phyloP scores from a whole-genome alignment of 2,113 vertebrate species.

The Ptilorrhoa leucosticta region DNA sequence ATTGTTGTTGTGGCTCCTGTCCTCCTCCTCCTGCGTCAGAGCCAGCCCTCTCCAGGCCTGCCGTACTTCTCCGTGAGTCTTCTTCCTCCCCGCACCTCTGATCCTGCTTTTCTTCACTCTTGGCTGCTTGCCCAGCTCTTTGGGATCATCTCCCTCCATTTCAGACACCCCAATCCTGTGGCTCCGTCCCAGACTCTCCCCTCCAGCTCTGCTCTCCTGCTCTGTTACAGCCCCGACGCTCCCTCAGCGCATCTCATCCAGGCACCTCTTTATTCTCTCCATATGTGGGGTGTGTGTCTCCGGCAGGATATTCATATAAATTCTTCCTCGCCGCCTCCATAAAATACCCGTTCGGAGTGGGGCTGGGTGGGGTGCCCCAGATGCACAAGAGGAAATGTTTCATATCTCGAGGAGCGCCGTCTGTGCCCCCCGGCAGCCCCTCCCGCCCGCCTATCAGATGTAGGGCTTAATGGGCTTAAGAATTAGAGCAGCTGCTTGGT shows the following conservation, averaged over 20 bases:
- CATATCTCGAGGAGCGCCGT: constrained; percentile 65
- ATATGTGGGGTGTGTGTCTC: constrained; percentile 31
- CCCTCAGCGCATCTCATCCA: rapidly evolving
- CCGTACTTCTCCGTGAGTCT: rapidly evolving
- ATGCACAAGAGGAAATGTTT: constrained; percentile 65
- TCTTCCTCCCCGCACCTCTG: neutral
- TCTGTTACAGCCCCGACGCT: neutral
- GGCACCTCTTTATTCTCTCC: constrained; percentile 50
- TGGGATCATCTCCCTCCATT: neutral
- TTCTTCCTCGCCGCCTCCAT: constrained; percentile 55
- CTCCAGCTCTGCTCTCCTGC: neutral
- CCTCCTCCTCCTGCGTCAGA: neutral
- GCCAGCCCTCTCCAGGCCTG: neutral
- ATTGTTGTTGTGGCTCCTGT: neutral
- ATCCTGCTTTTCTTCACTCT: neutral
- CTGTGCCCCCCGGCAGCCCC: constrained; percentile 54
- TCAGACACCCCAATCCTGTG: neutral
- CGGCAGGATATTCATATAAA: constrained; percentile 58
- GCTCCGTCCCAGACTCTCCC: neutral
- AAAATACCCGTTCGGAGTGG: constrained; percentile 61
- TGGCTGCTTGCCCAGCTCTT: neutral
- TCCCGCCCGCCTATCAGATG: neutral
- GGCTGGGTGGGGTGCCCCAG: constrained; percentile 56
- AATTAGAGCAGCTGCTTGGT: constrained; percentile 66
- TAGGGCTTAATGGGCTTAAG: constrained; percentile 65